These are phyloP conservation scores for Odocoileus hemionus DNA, from an alignment of 2,113 vertebrate genomes.

Conservation along the genomic window DNA sequence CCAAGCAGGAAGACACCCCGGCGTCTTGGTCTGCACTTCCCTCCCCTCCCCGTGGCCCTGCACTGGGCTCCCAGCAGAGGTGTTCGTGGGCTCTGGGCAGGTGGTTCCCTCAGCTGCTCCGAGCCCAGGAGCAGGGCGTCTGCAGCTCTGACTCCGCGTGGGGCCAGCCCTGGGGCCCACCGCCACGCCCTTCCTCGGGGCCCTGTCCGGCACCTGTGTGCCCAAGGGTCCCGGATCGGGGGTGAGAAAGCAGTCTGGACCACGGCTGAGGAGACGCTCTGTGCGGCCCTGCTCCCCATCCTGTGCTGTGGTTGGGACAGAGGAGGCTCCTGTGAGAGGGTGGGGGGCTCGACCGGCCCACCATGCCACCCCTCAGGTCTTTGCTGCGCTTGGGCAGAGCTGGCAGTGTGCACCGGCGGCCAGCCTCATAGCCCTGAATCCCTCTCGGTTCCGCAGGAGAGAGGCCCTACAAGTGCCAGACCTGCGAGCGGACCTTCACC, in stretches of 20 bases:
- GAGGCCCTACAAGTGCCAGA: slow-evolving; percentile 95
- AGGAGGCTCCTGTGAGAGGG: too few relatives aligned
- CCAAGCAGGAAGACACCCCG: neutral
- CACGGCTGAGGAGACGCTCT: too few relatives aligned
- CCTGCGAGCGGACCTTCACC: slow-evolving; percentile 96
- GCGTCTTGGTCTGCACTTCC: rapidly evolving
- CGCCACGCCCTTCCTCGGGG: neutral
- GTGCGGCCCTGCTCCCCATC: neutral
- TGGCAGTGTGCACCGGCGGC: neutral
- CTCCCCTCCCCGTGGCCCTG: neutral
- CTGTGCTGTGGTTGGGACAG: neutral
- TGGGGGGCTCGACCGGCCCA: rapidly evolving
- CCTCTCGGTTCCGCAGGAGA: slow-evolving; percentile 83
- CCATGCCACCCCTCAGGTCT: neutral
- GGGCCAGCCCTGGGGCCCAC: neutral
- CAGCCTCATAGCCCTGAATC: rapidly evolving
- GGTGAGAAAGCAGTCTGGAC: neutral
- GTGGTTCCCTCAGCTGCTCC: neutral
- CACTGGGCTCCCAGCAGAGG: neutral
- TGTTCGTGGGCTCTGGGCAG: neutral
- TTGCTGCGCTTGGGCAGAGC: rapidly evolving
- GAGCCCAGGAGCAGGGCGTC: rapidly evolving
- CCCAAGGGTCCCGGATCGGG: neutral
- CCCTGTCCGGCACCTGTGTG: neutral
- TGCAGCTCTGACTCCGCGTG: neutral